A percentile compares a stretch with the other conserved stretches of the same genome.
Conservation (phyloP, 1,140 invertebrate species). For the Pseudachorutes palmiensis region DNA sequence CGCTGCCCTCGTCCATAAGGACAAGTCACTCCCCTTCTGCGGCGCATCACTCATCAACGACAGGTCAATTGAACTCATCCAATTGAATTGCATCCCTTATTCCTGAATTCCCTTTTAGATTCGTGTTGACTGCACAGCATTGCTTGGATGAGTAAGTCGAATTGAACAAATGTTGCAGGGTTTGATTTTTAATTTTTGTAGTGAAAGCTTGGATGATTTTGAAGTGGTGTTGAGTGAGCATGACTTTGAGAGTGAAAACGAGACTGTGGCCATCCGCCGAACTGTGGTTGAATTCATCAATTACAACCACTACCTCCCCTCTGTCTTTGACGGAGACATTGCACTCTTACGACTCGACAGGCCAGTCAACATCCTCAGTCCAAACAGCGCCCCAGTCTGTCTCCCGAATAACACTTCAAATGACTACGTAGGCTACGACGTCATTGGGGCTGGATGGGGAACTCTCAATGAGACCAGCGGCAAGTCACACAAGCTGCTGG, state of each 20-base stretch:
- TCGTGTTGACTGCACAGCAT: constrained; percentile 35
- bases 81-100: neutral
- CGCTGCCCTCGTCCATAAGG: constrained; percentile 40
- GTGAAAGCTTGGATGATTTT: constrained; percentile 31
- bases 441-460: constrained; percentile 37
- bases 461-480: constrained; percentile 26
- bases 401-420: constrained; percentile 15
- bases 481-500: constrained; percentile 31
- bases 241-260: constrained; percentile 30
- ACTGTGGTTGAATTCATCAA: constrained; percentile 32
- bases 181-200: constrained; percentile 9
- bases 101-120: constrained; percentile 14
- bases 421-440: constrained; percentile 28
- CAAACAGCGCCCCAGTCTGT: constrained; percentile 30
- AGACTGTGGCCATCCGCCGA: constrained; percentile 24
- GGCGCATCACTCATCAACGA: constrained; percentile 37
- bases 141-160: constrained; percentile 34
- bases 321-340: constrained; percentile 34
- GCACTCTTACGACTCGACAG: constrained; percentile 24
- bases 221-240: constrained; percentile 33
- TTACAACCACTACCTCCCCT: constrained; percentile 34
- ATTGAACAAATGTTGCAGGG: neutral
- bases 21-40: constrained; percentile 31
- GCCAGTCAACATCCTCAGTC: constrained; percentile 27
- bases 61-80: neutral